Conservation (phyloP, 2,113 vertebrate species). For the Neogale vison region DNA sequence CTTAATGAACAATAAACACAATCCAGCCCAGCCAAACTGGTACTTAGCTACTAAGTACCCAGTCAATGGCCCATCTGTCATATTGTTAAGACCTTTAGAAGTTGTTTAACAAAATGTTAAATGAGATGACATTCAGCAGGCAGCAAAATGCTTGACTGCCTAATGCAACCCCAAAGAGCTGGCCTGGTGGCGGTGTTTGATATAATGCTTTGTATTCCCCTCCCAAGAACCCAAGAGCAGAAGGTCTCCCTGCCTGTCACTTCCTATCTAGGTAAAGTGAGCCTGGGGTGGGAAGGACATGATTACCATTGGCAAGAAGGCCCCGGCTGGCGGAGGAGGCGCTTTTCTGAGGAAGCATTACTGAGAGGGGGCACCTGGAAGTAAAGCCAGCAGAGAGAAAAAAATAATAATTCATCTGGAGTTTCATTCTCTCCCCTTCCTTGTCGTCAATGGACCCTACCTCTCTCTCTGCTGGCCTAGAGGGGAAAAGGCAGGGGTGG, state of each 20-base stretch:
- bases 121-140: conserved; percentile 87
- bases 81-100: conserved; percentile 88
- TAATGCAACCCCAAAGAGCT: conserved; percentile 83
- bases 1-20: conserved; percentile 86
- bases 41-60: conserved; percentile 82
- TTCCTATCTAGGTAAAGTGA: conserved; percentile 80
- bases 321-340: not conserved
- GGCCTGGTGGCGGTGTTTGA: conserved; percentile 80
- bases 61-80: conserved; percentile 85
- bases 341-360: conserved; percentile 44
- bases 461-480: conserved; percentile 33
- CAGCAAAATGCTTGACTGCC: conserved; percentile 84
- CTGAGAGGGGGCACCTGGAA: conserved; percentile 48
- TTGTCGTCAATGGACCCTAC: not conserved
- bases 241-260: conserved; percentile 75
- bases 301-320: conserved; percentile 65
- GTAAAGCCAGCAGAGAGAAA: conserved; percentile 24
- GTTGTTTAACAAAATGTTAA: conserved; percentile 88
- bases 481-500: conserved; percentile 57
- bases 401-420: conserved; percentile 41
- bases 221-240: conserved; percentile 74
- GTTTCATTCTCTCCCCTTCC: conserved; percentile 12
- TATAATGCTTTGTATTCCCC: conserved; percentile 79
- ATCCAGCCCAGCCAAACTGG: conserved; percentile 81
- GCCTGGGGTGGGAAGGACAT: conserved; percentile 72